Evolutionary conservation across 2,797 vertebrate species (phyloP).

Genomic region (Enteromius argenteus): DNA sequence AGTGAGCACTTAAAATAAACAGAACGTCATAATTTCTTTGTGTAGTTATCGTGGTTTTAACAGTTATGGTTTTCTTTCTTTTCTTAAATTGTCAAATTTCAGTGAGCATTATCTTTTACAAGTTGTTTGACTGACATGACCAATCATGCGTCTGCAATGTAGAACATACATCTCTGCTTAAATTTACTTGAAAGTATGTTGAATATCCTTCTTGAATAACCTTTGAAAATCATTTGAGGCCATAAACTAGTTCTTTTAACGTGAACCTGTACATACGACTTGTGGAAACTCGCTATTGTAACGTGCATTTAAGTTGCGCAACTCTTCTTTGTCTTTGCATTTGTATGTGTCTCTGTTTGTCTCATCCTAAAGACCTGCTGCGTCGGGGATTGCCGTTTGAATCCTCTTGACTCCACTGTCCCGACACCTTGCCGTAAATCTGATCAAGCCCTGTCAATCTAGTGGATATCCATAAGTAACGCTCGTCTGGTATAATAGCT

Average conservation of each 20-base stretch:
- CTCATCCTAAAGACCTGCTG: neutral
- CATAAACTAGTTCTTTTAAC: neutral
- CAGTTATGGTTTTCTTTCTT: neutral
- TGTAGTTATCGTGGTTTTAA: neutral
- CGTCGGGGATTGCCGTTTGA: neutral
- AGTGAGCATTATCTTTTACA: no score
- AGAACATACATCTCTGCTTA: neutral
- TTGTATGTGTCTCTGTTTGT: constrained; percentile 31
- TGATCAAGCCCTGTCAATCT: neutral
- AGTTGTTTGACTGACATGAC: neutral
- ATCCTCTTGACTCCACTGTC: constrained; percentile 14
- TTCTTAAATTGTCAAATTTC: neutral
- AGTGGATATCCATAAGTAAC: constrained; percentile 23
- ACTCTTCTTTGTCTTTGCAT: constrained; percentile 26
- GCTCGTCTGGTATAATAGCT: neutral
- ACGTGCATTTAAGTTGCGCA: neutral
- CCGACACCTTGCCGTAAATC: neutral
- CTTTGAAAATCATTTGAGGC: neutral
- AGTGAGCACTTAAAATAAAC: neutral
- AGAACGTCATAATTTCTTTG: neutral
- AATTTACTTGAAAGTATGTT: neutral
- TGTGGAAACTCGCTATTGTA: neutral
- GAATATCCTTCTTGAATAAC: neutral
- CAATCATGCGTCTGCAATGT: neutral
- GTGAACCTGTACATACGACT: neutral